A percentile compares a stretch with the other conserved stretches of the same genome.
Evolutionary conservation across 2,113 vertebrate genomes (phyloP).

Genomic region (Ceyx melanurus): DNA sequence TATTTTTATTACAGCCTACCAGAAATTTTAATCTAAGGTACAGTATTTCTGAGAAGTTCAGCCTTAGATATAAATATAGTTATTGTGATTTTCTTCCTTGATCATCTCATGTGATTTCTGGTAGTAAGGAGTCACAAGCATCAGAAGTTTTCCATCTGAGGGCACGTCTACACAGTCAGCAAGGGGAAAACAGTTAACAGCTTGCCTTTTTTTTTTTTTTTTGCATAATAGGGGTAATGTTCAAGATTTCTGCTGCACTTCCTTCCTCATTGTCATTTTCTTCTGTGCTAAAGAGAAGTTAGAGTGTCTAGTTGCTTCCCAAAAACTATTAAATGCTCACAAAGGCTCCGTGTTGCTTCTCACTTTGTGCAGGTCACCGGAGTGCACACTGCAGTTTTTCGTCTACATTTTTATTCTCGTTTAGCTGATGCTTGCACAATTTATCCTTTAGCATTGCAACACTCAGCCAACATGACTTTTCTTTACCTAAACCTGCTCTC

Average conservation of each 20-base stretch:
- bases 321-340: conserved; percentile 63
- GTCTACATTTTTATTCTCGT: neutral
- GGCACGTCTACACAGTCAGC: conserved; percentile 71
- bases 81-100: conserved; percentile 83
- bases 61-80: conserved; percentile 80
- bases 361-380: neutral
- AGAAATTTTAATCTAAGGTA: conserved; percentile 84
- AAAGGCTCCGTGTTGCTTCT: conserved; percentile 12
- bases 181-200: conserved; percentile 74
- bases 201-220: conserved; percentile 44
- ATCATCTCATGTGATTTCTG: conserved; percentile 89
- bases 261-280: conserved; percentile 84
- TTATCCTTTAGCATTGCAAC: conserved; percentile 13
- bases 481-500: conserved; percentile 60
- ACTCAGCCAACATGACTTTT: neutral
- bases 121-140: conserved; percentile 86
- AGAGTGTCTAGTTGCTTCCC: conserved; percentile 65
- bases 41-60: conserved; percentile 90
- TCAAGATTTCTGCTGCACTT: conserved; percentile 81
- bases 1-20: conserved; percentile 79
- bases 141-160: conserved; percentile 87
- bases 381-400: conserved; percentile 14
- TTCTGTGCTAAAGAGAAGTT: conserved; percentile 79
- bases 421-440: conserved; percentile 40
- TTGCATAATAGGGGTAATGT: conserved; percentile 80